Evolutionary conservation across 2,888 invertebrate genomes (phyloP), one percentile per base, ranked within the genome.

Genomic region (Euspilapteryx auroguttella): DNA sequence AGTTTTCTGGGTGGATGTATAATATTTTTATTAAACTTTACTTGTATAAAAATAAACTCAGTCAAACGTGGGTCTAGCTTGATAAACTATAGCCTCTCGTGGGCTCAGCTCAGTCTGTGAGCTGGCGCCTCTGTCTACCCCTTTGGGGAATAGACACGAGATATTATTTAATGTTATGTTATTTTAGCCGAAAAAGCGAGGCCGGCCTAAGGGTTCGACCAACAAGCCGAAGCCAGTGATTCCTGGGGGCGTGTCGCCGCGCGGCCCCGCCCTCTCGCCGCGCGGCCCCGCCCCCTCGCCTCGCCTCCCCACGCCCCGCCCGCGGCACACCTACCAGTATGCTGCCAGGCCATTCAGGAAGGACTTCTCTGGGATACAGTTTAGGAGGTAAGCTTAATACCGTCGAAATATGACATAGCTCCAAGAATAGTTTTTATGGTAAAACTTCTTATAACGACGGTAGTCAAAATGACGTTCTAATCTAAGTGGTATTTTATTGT

Each of bases 361-460:
- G 47, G 76, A 77, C 49, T 77, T 77, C 58, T 71, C 71, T 0
- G 75, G 75, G 21, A 75, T 77, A 47, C 73, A 75, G 52, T 77
- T 77, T 30, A 51, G 68, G 37, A 76, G 75, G 75, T 73, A 4
- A 36, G 42, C 32, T 12, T 3, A 3, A n/a, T 17, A 17, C 17
- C n/a, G n/a, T n/a, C n/a, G n/a, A n/a, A n/a, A n/a, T n/a, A n/a
- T n/a, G n/a, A n/a, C n/a, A n/a, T n/a, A n/a, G n/a, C n/a, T n/a
- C n/a, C n/a, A n/a, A n/a, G n/a, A n/a, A n/a, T n/a, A n/a, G n/a
- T n/a, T n/a, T n/a, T n/a, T n/a, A n/a, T n/a, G n/a, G n/a, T n/a
- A n/a, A n/a, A n/a, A n/a, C n/a, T n/a, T n/a, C n/a, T n/a, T n/a
- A n/a, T n/a, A n/a, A n/a, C n/a, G n/a, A n/a, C n/a, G n/a, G n/a